phyloP scores from a whole-genome alignment of 2,888 invertebrate genomes.

The Heteropelma amictum region DNA sequence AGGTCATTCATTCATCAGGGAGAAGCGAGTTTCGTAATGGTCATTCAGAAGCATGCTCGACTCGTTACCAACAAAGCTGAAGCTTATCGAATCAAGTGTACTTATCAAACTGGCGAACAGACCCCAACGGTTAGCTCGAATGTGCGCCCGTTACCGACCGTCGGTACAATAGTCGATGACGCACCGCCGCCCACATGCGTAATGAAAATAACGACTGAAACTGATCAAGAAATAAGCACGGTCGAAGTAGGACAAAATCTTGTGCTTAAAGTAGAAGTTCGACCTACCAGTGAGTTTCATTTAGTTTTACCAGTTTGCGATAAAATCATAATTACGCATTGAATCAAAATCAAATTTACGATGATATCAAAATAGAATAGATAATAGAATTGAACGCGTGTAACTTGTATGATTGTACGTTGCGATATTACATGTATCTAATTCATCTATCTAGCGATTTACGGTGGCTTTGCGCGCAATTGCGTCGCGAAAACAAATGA shows the following conservation, averaged over 20 bases:
- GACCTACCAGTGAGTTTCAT: conserved; percentile 81
- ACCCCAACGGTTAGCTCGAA: conserved; percentile 95
- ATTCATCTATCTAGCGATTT: conserved; percentile 83
- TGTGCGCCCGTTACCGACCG: conserved; percentile 96
- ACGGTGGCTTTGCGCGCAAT: conserved; percentile 95
- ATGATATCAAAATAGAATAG: too few species aligned
- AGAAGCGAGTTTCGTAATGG: conserved; percentile 94
- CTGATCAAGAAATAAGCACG: conserved; percentile 92
- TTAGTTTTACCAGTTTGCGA: too few species aligned
- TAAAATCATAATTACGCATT: too few species aligned
- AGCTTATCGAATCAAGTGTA: conserved; percentile 97
- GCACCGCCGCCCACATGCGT: conserved; percentile 95
- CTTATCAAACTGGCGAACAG: conserved; percentile 95
- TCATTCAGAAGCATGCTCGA: conserved; percentile 97
- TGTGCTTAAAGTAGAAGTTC: conserved; percentile 90
- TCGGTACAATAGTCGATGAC: conserved; percentile 96
- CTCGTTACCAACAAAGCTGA: conserved; percentile 96
- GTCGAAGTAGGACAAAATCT: conserved; percentile 95
- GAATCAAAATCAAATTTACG: too few species aligned
- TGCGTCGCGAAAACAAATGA: conserved; percentile 96
- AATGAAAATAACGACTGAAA: conserved; percentile 93
- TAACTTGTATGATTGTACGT: not conserved
- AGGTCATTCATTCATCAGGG: conserved; percentile 81
- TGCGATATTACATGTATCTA: not conserved
- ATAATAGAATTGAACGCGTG: too few species aligned